Evolutionary conservation across 1,140 invertebrate genomes (phyloP), one percentile per base, ranked within the genome.

Genomic region (Bombus picipes): DNA sequence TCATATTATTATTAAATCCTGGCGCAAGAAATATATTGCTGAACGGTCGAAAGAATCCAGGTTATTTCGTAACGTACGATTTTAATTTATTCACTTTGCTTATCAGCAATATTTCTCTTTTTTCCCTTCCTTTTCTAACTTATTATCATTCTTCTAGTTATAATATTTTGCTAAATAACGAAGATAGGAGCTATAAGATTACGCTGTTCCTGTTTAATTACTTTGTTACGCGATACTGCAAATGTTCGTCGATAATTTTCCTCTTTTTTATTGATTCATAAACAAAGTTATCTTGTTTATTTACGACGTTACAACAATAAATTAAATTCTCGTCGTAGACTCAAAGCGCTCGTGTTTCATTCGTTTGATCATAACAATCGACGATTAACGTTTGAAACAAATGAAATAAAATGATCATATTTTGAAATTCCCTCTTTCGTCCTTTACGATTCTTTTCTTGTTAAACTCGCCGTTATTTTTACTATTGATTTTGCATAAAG

Each of bases 1-100:
- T 88, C 83, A 65, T 66, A 88, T 89, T 89, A 89, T 89, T 89
- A 89, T 88, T 88, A 88, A 89, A 89, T 89, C 37, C 83, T 70
- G 78, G 57, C 72, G 68, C 39, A 59, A 88, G 74, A 47, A 72
- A 73, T 43, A 73, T 78, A 71, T 79, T 84, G 66, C 75, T 47
- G 47, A 78, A 78, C 82, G 62, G 6, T 76, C 53, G 74, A 41
- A 70, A 68, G 74, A 83, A 83, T 70, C 74, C 59, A 53, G 43
- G 62, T 57, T 70, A 78, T 78, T 82, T 65, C 57, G 53, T 43
- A 65, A 82, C 39, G 39, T 37, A 74, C 5, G 32, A 80, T 62
- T 82, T 82, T 82, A 82, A 82, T 82, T 82, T 75, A 75, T 75
- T 84, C 77, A 25, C 5, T 81, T 41, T 22, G 34, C 28, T 81